Evolutionary conservation across 2,113 vertebrate genomes (phyloP).

Genomic region (Psophia crepitans): DNA sequence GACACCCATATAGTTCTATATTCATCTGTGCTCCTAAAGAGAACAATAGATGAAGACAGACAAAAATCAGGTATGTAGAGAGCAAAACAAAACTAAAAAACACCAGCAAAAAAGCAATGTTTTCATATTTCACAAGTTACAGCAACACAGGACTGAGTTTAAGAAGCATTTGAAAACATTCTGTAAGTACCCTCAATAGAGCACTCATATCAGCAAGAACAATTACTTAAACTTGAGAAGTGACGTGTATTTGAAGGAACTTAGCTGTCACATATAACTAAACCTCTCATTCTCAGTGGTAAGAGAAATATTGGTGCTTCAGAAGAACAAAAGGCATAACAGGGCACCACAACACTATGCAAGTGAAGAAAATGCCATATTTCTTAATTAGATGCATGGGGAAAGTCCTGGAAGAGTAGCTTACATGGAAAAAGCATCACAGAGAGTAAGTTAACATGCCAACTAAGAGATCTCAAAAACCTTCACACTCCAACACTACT

Average conservation of each 20-base stretch:
- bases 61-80: background rate
- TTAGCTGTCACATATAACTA: too few relatives aligned
- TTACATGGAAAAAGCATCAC: background rate
- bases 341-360: background rate
- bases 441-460: background rate
- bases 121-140: background rate
- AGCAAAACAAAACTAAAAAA: background rate
- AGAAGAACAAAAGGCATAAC: background rate
- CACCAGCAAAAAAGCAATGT: background rate
- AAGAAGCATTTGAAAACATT: background rate
- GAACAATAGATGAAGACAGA: background rate
- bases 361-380: background rate
- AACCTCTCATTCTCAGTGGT: too few relatives aligned
- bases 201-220: background rate
- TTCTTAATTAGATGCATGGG: background rate
- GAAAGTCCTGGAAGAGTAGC: background rate
- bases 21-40: background rate
- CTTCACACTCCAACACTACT: background rate
- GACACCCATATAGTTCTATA: background rate
- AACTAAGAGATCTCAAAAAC: background rate
- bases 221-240: background rate
- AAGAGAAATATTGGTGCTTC: background rate
- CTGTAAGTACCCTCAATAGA: background rate
- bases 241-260: background rate
- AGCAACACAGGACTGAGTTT: background rate